These are phyloP conservation scores for Scolopax rusticola DNA, from an alignment of 2,797 vertebrate species.

Conservation along the genomic window DNA sequence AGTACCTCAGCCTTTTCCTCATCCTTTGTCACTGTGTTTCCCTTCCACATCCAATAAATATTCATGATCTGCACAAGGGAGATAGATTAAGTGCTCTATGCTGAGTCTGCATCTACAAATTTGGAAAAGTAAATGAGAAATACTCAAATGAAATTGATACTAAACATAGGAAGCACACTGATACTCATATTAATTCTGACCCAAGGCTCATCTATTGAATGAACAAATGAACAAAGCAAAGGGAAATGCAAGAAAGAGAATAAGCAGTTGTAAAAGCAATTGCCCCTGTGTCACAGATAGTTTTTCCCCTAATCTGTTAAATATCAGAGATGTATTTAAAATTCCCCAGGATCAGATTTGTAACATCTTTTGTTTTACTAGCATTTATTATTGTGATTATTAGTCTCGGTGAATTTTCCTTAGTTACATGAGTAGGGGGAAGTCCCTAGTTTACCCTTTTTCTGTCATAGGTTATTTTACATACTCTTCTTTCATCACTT, in stretches of 20 bases:
- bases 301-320: background rate
- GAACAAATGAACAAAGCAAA: background rate
- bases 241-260: background rate
- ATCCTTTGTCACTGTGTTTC: background rate
- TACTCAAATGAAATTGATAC: background rate
- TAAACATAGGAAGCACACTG: background rate
- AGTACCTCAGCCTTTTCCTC: background rate
- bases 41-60: background rate
- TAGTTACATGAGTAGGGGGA: background rate
- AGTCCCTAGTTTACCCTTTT: background rate
- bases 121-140: slow-evolving; percentile 29
- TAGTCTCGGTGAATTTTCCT: background rate
- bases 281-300: background rate
- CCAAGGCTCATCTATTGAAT: background rate
- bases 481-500: background rate
- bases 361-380: background rate
- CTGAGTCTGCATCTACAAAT: background rate
- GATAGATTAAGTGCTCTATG: background rate
- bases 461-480: background rate
- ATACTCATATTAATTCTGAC: background rate
- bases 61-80: background rate
- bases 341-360: background rate
- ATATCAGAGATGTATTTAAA: background rate
- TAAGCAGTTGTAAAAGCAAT: background rate
- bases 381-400: background rate